Conservation (phyloP, 2,797 vertebrate genomes). For the Helarctos malayanus region DNA sequence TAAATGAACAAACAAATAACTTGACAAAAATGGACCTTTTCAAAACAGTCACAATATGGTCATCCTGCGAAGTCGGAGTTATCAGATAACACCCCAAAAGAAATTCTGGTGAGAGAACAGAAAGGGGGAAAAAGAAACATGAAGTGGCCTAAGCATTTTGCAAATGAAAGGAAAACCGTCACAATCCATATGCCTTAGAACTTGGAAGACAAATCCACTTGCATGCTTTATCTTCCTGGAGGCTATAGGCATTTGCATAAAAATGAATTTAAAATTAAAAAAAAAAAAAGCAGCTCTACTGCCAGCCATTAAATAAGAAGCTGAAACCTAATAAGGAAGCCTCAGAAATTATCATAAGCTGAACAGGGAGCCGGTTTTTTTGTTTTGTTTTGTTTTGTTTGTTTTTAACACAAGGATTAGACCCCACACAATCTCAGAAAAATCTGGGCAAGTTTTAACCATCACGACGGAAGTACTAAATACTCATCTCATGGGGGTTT, state of each 20-base stretch:
- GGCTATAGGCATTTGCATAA: constrained; percentile 79
- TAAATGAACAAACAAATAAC: neutral
- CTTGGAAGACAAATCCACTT: constrained; percentile 16
- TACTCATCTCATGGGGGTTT: too few species aligned
- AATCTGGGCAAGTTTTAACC: neutral
- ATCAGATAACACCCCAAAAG: constrained; percentile 2
- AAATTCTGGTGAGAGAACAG: neutral
- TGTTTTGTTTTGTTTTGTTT: neutral
- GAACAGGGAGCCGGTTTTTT: constrained; percentile 61
- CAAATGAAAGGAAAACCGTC: constrained; percentile 51
- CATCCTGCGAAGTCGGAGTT: neutral
- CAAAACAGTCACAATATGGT: neutral
- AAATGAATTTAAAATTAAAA: constrained; percentile 78
- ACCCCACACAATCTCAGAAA: neutral
- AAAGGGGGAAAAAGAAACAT: neutral
- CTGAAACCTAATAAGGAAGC: constrained; percentile 71
- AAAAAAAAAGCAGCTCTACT: constrained; percentile 79
- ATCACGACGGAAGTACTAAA: neutral
- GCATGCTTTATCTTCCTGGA: constrained; percentile 62
- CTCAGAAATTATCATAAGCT: constrained; percentile 83
- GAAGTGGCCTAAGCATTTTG: neutral
- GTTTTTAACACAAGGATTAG: constrained; percentile 79
- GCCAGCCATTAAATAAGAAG: constrained; percentile 80
- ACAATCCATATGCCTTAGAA: constrained; percentile 11
- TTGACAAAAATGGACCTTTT: neutral